Evolutionary conservation across 2,113 vertebrate species (phyloP).

Genomic region (Myotis lucifugus): DNA sequence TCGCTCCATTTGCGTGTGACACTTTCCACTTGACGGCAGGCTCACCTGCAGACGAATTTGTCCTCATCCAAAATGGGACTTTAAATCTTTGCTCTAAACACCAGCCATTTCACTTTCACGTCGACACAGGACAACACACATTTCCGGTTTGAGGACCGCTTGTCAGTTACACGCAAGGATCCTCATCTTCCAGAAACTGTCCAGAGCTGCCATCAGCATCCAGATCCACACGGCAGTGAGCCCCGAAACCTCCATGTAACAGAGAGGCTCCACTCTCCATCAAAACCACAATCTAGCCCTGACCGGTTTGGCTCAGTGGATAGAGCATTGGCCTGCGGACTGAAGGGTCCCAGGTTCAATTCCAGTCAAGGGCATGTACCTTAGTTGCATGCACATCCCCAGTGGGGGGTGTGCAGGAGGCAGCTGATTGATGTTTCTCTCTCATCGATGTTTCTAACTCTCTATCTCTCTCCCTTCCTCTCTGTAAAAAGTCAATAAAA

Average conservation of each 20-base stretch:
- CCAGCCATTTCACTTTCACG: not conserved
- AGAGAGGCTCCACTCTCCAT: not conserved
- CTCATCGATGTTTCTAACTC: no score
- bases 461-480: no score
- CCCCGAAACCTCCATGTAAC: not conserved
- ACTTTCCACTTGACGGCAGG: not conserved
- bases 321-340: no score
- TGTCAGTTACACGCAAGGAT: not conserved
- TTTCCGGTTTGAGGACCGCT: not conserved
- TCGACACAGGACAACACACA: not conserved
- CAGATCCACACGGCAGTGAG: not conserved
- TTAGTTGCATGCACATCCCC: no score
- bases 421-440: no score
- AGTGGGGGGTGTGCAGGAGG: no score
- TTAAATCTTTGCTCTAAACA: not conserved
- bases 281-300: constrained; percentile 34
- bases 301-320: no score
- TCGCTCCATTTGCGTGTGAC: not conserved
- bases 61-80: not conserved
- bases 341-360: no score
- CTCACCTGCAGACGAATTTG: constrained; percentile 30
- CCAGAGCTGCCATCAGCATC: not conserved
- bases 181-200: not conserved
- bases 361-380: no score
- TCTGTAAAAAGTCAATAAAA: no score